These are phyloP conservation scores for Diaphora mendica DNA, from an alignment of 2,888 invertebrate genomes.

Conservation along the genomic window DNA sequence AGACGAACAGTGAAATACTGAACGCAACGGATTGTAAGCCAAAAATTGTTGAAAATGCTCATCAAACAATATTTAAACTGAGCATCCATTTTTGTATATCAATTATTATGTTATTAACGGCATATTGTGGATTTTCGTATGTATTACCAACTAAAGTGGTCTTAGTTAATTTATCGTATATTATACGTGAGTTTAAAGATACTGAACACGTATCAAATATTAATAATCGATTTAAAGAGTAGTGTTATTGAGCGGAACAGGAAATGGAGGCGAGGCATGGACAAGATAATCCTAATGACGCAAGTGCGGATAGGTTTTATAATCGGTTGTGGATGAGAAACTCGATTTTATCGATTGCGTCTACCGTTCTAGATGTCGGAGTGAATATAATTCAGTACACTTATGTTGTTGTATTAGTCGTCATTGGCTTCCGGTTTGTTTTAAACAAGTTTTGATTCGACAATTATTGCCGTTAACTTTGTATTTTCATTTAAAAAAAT, in stretches of 20 bases:
- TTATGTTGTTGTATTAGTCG: constrained; percentile 10
- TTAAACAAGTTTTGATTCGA: constrained; percentile 13
- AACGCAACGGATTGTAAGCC: constrained; percentile 14
- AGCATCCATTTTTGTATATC: constrained; percentile 41
- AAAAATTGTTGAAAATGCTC: constrained; percentile 19
- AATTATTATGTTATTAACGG: constrained; percentile 41
- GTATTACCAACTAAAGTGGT: constrained; percentile 35
- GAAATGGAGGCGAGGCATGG: not conserved
- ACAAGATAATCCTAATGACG: not conserved
- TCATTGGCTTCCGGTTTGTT: constrained; percentile 12
- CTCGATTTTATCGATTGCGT: not conserved
- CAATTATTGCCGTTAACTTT: not conserved
- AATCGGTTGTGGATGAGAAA: not conserved
- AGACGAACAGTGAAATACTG: not conserved
- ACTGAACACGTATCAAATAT: constrained; percentile 17
- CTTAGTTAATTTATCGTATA: constrained; percentile 6
- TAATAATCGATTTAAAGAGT: not conserved
- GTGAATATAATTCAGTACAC: constrained; percentile 12
- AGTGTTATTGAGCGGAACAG: not conserved
- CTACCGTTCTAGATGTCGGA: constrained; percentile 10
- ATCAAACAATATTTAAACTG: constrained; percentile 32
- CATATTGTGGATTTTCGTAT: constrained; percentile 46
- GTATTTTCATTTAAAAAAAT: not conserved
- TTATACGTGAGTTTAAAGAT: constrained; percentile 6
- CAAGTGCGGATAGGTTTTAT: not conserved